These are phyloP conservation scores for Zaprionus vittiger DNA, from an alignment of 1,140 invertebrate genomes.

Conservation along the genomic window DNA sequence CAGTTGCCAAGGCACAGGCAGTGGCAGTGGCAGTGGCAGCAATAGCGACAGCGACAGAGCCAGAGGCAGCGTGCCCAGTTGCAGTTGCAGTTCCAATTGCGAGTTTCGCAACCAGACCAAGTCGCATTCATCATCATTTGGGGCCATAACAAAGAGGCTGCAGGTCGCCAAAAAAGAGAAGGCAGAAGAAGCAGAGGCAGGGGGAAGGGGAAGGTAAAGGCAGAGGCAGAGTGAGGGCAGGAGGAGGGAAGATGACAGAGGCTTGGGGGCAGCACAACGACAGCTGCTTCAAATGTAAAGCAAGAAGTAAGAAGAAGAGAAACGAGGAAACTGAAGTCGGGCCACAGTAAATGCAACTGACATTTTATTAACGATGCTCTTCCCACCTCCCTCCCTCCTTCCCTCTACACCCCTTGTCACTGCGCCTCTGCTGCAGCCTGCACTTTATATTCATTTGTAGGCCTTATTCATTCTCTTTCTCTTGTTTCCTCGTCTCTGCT, in stretches of 20 bases:
- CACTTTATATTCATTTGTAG: conserved; percentile 52
- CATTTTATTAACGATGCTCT: not conserved
- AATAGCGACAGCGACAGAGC: not conserved
- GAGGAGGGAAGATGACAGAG: not conserved
- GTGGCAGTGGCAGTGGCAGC: conserved; percentile 6
- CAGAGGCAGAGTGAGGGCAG: not conserved
- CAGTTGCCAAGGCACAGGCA: conserved; percentile 30
- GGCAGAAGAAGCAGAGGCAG: not conserved
- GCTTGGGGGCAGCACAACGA: not conserved
- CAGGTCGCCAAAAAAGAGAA: not conserved
- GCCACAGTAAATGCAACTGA: conserved; percentile 5
- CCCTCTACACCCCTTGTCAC: not conserved
- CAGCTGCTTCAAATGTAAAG: conserved; percentile 2
- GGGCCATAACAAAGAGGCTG: conserved; percentile 5
- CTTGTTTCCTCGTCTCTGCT: not conserved
- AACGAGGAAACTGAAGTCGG: not conserved
- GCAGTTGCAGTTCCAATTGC: not conserved
- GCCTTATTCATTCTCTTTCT: conserved; percentile 31
- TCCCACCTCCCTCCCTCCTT: not conserved
- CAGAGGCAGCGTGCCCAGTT: not conserved
- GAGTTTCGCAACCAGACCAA: conserved; percentile 18
- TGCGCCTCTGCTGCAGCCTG: not conserved
- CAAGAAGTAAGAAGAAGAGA: not conserved
- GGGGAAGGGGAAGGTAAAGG: no score
- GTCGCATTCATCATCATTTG: conserved; percentile 51